Base-by-base conservation (phyloP, 64 coral and sea anemone species). In the Astreopora myriophthalma region DNA sequence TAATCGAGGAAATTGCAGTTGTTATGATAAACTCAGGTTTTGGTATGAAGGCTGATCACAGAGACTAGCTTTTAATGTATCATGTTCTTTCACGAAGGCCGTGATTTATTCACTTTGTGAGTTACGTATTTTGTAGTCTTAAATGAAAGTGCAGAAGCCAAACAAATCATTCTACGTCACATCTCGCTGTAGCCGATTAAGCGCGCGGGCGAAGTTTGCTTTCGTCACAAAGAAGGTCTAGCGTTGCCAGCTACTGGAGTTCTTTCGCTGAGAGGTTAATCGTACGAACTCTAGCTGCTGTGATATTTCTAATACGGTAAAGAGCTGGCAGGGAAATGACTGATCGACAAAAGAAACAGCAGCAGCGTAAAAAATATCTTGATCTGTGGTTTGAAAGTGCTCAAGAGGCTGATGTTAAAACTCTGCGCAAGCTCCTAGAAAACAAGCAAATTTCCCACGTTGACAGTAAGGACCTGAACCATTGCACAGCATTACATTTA, bases 311-410 rank as follows among this genome's bases (percentile, higher is more conserved):
- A 55, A 55, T 14, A 55, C 3, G 10, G 8, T 26, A 27, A 24
- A 66, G 6, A 22, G 24, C 5, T 8, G 10, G 67, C 25, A 16
- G 3, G 12, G 29, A 14, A 70, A 32, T 75, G 37, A 46, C 37
- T n/a, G 10, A 36, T 8, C 38, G 48, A 76, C 20, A 48, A 13
- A 38, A 11, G 3, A 12, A 12, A 48, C 36, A 27, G 8, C 22
- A 14, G 19, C 73, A 25, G n/a, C 73, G 24, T 3, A 12, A 25
- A 8, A 10, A 48, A 76, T 1, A 22, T 17, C 36, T 81, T 8
- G 76, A 92, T 69, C 85, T 86, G 3, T 98, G 96, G 93, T 98
- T 98, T 67, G 27, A 34, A 35, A 92, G 75, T 31, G 88, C 89
- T 1, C 92, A 92, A 31, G 87, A 92, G 61, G 89, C 79, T 29